A percentile compares a stretch with the other conserved stretches of the same genome.
phyloP scores from a whole-genome alignment of 1,140 invertebrate genomes.

The Lepidostoma basale region DNA sequence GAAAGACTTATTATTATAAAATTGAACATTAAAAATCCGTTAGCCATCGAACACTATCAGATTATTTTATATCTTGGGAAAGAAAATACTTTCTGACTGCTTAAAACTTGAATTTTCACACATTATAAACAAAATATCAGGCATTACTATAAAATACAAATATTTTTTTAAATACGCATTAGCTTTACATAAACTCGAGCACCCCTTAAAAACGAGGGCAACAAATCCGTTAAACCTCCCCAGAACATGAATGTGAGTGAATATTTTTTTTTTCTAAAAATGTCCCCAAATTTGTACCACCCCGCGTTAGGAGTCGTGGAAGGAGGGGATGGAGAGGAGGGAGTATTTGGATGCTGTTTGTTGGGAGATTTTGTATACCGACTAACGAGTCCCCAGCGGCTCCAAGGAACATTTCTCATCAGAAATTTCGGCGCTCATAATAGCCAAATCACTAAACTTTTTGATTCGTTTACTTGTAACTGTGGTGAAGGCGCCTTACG shows the following conservation, averaged over 20 bases:
- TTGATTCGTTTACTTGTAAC: background rate
- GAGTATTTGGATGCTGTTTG: background rate
- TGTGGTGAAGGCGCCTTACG: too few species aligned
- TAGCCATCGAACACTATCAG: too few species aligned
- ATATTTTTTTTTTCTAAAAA: background rate
- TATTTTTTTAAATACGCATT: too few species aligned
- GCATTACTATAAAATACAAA: too few species aligned
- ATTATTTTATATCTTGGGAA: too few species aligned
- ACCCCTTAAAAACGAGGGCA: too few species aligned
- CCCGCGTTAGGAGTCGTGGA: background rate
- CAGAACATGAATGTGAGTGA: background rate
- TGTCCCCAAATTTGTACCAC: background rate
- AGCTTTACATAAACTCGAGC: too few species aligned
- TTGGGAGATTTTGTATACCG: conserved; percentile 31
- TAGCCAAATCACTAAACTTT: conserved; percentile 23
- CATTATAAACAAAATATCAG: too few species aligned
- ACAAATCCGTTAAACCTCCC: background rate
- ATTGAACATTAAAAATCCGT: too few species aligned
- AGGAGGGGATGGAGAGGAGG: background rate
- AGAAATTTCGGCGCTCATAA: conserved; percentile 34
- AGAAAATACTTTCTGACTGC: too few species aligned
- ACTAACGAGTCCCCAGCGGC: conserved; percentile 36
- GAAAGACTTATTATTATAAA: too few species aligned
- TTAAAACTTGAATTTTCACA: too few species aligned
- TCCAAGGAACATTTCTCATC: conserved; percentile 22